Evolutionary conservation across 1,140 invertebrate species (phyloP), one percentile per base, ranked within the genome.

Genomic region (Papilio polyxenes): DNA sequence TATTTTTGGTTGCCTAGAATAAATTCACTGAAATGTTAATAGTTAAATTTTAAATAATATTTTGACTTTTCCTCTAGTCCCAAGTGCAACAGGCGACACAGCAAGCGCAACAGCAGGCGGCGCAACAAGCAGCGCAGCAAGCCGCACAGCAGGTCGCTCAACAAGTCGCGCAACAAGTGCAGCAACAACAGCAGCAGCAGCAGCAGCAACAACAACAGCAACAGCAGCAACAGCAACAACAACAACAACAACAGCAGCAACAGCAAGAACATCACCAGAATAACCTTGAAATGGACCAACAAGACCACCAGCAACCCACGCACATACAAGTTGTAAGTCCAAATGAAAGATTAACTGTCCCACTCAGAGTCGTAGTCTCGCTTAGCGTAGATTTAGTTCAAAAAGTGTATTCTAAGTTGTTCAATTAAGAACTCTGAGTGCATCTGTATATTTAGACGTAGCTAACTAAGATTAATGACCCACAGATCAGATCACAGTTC

Each of bases 261-360:
- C 87, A 92, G 72, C 88, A 92, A 78, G 83, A 86, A 23, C 88
- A 89, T 74, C 93, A 94, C 80, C 93, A 93, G 77, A 90, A 88
- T 62, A 87, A 80, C 44, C 79, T 92, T 4, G 90, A 93, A 15
- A 23, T 93, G 20, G 89, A 92, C 10, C 89, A 90, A 44, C 89
- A 90, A 23, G 90, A 90, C 4, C 88, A 92, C 20, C 86, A 88
- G 37, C 91, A 92, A 74, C 91, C 91, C 0, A 90, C 92, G 44
- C 91, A 92, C 77, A 93, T 93, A 90, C 92, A 93, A 92, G 91
- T 93, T 53, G 84, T 80, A 44, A 69, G 78, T 65, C 11, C 7
- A 44, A 44, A 48, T 56, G 5, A 17, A 15, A 17, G 13, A 56
- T 56, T 56, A 53, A 53, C 23, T 15, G 15, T 9, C 15, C 15